Percentiles rank a stretch among this genome's conserved stretches.
Evolutionary conservation across 2,113 vertebrate species (phyloP).

Genomic region (Boulengeromyrus knoepffleri): DNA sequence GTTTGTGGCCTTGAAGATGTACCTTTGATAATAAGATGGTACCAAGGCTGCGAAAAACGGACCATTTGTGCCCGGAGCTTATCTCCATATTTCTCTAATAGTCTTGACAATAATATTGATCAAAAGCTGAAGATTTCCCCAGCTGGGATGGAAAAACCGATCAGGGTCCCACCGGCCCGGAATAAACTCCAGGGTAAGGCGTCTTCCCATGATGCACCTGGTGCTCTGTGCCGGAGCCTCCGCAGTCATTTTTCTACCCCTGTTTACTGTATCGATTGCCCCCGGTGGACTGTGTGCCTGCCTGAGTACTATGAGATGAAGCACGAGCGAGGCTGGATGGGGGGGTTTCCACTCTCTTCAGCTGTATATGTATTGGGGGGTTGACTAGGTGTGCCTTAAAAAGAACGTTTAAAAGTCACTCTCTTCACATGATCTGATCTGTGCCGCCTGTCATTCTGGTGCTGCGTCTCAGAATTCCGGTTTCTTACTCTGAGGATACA

Average conservation of each 20-base stretch:
- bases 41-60: background rate
- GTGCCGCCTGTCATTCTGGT: background rate
- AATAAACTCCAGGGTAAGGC: background rate
- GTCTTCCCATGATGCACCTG: background rate
- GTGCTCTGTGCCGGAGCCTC: background rate
- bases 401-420: background rate
- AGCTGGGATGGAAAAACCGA: background rate
- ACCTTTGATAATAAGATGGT: background rate
- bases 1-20: background rate
- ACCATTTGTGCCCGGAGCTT: background rate
- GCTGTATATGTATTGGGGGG: background rate
- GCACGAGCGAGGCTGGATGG: background rate
- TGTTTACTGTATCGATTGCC: background rate
- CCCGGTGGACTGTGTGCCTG: no score
- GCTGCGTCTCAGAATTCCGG: background rate
- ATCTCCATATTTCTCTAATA: background rate
- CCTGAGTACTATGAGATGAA: background rate
- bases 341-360: background rate
- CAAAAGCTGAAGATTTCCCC: background rate
- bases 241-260: background rate
- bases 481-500: background rate
- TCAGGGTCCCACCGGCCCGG: background rate
- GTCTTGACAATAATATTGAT: background rate
- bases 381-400: background rate
- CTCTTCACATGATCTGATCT: background rate